Evolutionary conservation across 2,797 vertebrate genomes (phyloP), one percentile per base, ranked within the genome.

Genomic region (Agapornis canus): DNA sequence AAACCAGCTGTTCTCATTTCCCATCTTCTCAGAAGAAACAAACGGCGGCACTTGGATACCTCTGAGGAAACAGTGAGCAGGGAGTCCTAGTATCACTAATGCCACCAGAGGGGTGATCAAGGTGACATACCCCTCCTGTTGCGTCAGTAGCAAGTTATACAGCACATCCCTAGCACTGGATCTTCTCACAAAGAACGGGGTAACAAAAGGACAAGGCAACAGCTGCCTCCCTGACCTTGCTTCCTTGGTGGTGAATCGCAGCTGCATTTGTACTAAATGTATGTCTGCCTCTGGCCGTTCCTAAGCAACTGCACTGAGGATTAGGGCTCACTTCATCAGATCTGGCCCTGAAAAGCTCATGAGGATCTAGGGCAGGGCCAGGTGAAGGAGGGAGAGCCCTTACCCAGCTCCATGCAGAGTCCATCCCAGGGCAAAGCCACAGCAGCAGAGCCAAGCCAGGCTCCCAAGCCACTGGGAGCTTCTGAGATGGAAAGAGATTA

Each of bases 401-500:
- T 27, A 63, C 26, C 32, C 75, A 72, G 72, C 29, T 49, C 51
- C 3, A 1, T 2, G 26, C 21, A 35, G 64, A 32, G 21, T 32
- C 52, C 52, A 32, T 56, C n/a, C 54, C 54, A 56, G 54, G 21
- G n/a, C 54, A 56, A 32, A 15, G 54, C 21, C 9, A 8, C n/a
- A 56, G 54, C 52, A 14, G n/a, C 54, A 56, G 45, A 85, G 72
- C 31, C 4, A 1, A 35, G 29, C n/a, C 0, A 0, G 27, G 26
- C 35, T 35, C 35, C 35, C 35, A 35, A 35, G 35, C 22, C 35
- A 35, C 5, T 21, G 9, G 22, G 29, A 29, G 32, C 25, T 87
- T 64, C 13, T 8, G 20, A 61, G 59, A 56, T 49, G 23, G 13
- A 31, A 70, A 48, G 22, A 76, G 32, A 4, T 23, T 18, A 42